phyloP scores from a whole-genome alignment of 2,888 invertebrate genomes.

The Aspidiotus rigidus region DNA sequence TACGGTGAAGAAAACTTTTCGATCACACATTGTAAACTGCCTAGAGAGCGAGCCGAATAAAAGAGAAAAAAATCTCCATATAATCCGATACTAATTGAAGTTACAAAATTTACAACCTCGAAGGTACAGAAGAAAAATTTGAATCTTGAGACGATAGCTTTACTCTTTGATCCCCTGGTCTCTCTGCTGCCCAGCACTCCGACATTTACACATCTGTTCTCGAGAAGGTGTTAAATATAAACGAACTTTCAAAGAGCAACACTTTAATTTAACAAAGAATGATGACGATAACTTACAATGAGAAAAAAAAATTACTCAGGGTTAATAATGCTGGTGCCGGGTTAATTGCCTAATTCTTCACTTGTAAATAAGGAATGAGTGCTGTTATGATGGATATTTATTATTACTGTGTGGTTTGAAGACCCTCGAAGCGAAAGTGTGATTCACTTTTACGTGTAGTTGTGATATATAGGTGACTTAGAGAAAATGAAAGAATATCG shows the following conservation, averaged over 20 bases:
- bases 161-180: neutral
- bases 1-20: neutral
- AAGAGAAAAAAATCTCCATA: no score
- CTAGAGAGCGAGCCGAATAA: neutral
- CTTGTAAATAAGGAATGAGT: slow-evolving; percentile 9
- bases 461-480: neutral
- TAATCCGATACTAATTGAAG: neutral
- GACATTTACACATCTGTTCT: neutral
- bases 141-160: neutral
- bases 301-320: slow-evolving; percentile 10
- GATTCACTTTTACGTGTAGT: neutral
- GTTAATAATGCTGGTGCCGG: slow-evolving; percentile 14
- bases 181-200: neutral
- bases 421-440: neutral
- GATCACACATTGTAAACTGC: neutral
- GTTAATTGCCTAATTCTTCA: slow-evolving; percentile 20
- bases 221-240: slow-evolving; percentile 24
- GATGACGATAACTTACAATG: neutral
- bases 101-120: neutral
- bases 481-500: neutral
- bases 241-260: slow-evolving; percentile 28
- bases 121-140: neutral
- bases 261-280: neutral
- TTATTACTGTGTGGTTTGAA: slow-evolving; percentile 9
- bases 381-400: slow-evolving; percentile 16